These are phyloP conservation scores for Ceratina calcarata DNA, from an alignment of 1,140 invertebrate species.

Conservation along the genomic window DNA sequence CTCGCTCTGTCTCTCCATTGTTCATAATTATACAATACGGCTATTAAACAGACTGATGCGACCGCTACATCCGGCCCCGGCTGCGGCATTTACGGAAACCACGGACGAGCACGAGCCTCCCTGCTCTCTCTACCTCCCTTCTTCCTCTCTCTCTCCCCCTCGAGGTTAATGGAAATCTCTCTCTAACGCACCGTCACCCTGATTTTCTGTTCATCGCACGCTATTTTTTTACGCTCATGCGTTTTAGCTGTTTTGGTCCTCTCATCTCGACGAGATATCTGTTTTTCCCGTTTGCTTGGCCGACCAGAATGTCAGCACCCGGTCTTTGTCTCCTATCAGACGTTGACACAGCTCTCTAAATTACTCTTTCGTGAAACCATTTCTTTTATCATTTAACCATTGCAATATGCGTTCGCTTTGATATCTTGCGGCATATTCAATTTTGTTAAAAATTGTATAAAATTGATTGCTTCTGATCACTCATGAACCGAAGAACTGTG, in stretches of 20 bases:
- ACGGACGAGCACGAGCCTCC: conserved; percentile 66
- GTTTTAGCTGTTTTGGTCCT: conserved; percentile 3
- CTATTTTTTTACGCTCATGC: neutral
- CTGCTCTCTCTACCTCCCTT: conserved; percentile 36
- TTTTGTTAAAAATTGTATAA: no score
- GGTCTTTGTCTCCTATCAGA: neutral
- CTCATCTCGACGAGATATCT: neutral
- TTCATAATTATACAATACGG: conserved; percentile 81
- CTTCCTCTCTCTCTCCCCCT: conserved; percentile 3
- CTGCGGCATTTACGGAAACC: conserved; percentile 76
- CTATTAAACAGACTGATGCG: conserved; percentile 81
- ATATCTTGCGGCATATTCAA: no score
- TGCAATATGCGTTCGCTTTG: no score
- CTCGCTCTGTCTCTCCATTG: conserved; percentile 73
- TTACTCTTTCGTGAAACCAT: neutral
- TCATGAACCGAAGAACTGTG: no score
- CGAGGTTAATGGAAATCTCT: conserved; percentile 23
- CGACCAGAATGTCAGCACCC: neutral
- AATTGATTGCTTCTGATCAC: no score
- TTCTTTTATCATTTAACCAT: no score
- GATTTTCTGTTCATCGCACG: conserved; percentile 9
- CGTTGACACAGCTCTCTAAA: neutral
- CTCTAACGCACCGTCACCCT: neutral
- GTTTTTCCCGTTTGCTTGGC: conserved; percentile 24
- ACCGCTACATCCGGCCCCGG: conserved; percentile 76